These are phyloP conservation scores for Rhopalosiphum nymphaeae DNA, from an alignment of 2,888 invertebrate genomes.

Conservation along the genomic window DNA sequence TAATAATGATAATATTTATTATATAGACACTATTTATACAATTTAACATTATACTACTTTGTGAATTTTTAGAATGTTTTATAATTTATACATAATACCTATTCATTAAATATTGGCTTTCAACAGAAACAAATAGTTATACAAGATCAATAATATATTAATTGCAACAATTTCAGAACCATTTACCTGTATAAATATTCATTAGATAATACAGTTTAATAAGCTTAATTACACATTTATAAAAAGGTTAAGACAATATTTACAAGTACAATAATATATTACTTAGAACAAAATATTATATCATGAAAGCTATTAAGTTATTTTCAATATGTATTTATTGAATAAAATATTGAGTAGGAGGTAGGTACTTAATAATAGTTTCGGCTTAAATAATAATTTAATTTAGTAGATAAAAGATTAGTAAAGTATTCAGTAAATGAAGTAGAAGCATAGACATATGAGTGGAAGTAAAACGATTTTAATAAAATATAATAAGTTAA, in stretches of 20 bases:
- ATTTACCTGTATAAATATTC: slow-evolving; percentile 60
- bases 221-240: background rate
- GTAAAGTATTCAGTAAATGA: background rate
- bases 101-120: background rate
- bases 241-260: background rate
- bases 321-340: background rate
- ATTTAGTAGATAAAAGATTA: background rate
- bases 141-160: background rate
- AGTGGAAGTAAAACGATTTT: background rate
- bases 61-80: background rate
- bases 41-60: background rate
- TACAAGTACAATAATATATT: background rate
- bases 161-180: background rate
- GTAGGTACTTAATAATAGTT: background rate
- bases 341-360: background rate
- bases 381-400: background rate
- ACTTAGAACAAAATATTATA: background rate
- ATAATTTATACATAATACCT: too few relatives aligned
- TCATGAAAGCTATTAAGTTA: background rate
- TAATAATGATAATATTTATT: background rate
- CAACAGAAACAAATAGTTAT: background rate
- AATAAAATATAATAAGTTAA: background rate
- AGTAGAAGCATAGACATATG: background rate
- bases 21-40: background rate
- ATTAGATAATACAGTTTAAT: slow-evolving; percentile 13